Conservation (phyloP, 1,140 invertebrate species). For the Polypedilum vanderplanki region DNA sequence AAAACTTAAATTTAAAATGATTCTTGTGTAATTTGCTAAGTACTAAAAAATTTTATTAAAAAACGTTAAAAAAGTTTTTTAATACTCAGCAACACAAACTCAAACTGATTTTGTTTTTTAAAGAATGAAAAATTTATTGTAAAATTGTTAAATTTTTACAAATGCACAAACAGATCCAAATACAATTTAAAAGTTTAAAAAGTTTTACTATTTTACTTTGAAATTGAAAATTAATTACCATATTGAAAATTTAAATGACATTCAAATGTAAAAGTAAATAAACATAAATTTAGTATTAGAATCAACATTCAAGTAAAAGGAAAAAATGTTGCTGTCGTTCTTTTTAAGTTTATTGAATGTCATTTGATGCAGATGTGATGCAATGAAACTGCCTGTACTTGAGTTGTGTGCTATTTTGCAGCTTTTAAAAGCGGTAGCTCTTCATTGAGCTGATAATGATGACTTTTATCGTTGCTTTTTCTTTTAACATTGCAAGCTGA, state of each 20-base stretch:
- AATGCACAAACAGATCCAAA: too few relatives aligned
- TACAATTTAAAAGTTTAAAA: too few relatives aligned
- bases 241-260: conserved; percentile 21
- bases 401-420: conserved; percentile 4
- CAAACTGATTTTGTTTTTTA: too few relatives aligned
- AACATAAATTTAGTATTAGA: background rate
- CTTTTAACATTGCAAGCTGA: background rate
- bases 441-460: background rate
- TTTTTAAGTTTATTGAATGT: background rate
- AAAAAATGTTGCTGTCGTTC: background rate
- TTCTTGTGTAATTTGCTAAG: too few relatives aligned
- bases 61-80: too few relatives aligned
- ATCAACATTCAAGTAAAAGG: background rate
- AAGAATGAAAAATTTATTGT: too few relatives aligned
- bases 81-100: too few relatives aligned
- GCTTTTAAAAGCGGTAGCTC: conserved; percentile 1
- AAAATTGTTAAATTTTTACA: too few relatives aligned
- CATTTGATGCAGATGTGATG: conserved; percentile 17
- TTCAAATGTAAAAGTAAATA: background rate
- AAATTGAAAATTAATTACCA: conserved; percentile 13
- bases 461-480: background rate
- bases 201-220: too few relatives aligned
- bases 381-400: background rate
- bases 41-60: too few relatives aligned
- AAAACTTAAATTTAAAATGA: too few relatives aligned